These are phyloP conservation scores for Euphydryas editha DNA, from an alignment of 2,888 invertebrate genomes.

Conservation along the genomic window DNA sequence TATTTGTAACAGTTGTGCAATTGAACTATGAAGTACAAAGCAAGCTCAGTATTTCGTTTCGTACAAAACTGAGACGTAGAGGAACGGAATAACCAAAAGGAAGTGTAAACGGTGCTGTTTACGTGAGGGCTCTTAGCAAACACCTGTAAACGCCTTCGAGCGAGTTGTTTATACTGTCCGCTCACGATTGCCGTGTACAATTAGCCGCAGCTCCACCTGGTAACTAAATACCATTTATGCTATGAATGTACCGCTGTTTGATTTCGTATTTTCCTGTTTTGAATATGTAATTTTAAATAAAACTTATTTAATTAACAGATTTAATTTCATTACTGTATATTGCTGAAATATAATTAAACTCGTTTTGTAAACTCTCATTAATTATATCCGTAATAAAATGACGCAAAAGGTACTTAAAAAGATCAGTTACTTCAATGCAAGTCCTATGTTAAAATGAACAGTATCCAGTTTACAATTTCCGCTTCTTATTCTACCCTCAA, in stretches of 20 bases:
- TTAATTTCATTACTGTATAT: background rate
- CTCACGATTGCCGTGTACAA: constrained; percentile 72
- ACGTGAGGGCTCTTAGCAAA: constrained; percentile 77
- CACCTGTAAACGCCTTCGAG: constrained; percentile 71
- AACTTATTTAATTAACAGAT: background rate
- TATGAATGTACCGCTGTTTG: constrained; percentile 32
- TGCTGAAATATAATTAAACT: background rate
- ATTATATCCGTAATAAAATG: constrained; percentile 20
- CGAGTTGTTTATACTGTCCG: constrained; percentile 71
- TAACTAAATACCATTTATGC: constrained; percentile 49
- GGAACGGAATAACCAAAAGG: constrained; percentile 57
- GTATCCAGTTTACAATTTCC: constrained; percentile 59
- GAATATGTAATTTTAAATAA: constrained; percentile 10
- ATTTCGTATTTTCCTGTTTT: constrained; percentile 21
- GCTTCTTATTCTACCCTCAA: constrained; percentile 64
- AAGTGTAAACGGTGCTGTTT: constrained; percentile 70
- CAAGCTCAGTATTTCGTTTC: constrained; percentile 28
- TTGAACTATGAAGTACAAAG: constrained; percentile 24
- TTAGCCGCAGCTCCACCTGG: constrained; percentile 72
- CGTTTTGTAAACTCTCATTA: background rate
- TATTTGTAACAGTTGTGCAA: background rate
- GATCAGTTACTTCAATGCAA: constrained; percentile 30
- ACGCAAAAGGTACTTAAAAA: constrained; percentile 38
- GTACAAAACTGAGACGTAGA: constrained; percentile 36
- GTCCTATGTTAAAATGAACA: constrained; percentile 42